Base-by-base conservation (phyloP, 2,797 vertebrate species). In the Orientallactaga sibirica region DNA sequence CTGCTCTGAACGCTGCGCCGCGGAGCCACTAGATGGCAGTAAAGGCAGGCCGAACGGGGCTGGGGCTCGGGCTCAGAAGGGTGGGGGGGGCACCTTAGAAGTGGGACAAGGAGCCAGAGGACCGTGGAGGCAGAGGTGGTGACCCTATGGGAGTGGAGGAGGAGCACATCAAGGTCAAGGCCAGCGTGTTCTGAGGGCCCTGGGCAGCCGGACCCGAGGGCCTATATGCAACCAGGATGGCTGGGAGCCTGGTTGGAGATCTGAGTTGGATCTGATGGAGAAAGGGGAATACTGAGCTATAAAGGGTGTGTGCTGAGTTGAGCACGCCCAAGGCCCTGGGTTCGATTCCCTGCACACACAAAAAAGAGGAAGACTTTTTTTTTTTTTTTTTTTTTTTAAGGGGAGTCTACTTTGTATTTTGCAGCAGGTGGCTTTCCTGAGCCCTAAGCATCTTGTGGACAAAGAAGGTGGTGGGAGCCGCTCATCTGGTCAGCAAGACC, bases 1-100 rank as follows among this genome's bases (percentile, higher is more conserved):
- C n/a, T 0, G 4, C 8, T 18, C 48, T 14, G 90, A 71, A 33
- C 4, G 1, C 37, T n/a, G 33, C 29, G 33, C 41, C 83, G 64
- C 2, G 19, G 1, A 2, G 93, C 98, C 98, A 76, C 98, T 97
- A 98, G 98, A 86, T 98, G 98, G 97, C 98, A 97, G 97, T 89
- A 95, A 95, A 98, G 98, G 97, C 98, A 91, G 74, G 43, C 96
- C 96, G 74, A 92, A 1, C 18, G 1, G 20, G 76, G 12, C 33
- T 48, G 33, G 33, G 33, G 33, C 33, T 37, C 33, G 33, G 33
- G 33, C 33, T 37, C 33, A 37, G 33, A 37, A 37, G 33, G 33
- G 33, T 37, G 33, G 33, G 33, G 33, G 33, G 33, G 33, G 24
- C 74, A 29, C 33, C 1, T 1, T 0, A 3, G 7, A 24, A 29